Base-by-base conservation (phyloP, 2,797 vertebrate genomes). In the Gambelia wislizenii region DNA sequence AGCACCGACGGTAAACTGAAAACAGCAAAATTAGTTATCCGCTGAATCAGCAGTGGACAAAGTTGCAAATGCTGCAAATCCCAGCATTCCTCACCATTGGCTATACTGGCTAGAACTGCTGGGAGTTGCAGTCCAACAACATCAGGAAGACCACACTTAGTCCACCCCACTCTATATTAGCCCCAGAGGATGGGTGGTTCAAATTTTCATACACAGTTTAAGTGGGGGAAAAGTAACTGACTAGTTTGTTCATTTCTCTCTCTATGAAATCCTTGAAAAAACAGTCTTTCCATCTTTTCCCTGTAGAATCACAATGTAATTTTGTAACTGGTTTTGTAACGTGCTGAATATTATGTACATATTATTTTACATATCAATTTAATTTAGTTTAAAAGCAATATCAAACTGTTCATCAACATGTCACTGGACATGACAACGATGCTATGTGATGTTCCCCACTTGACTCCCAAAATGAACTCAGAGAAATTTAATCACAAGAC, bases 401-500 rank as follows among this genome's bases (percentile, higher is more conserved):
- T 67, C 5, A 79, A 70, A 39, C 70, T 20, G 25, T 87, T 16
- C 36, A 36, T 49, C 47, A 47, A 59, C 54, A 76, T 44, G 36
- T 61, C 8, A 47, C 36, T 74, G 54, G 59, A 61, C 1, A n/a
- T 59, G 61, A 82, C 42, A 74, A 52, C 33, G 44, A 33, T 76
- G 59, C 39, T 44, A 44, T 33, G 87, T 84, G 6, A 85, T 39
- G 75, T 87, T 89, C 75, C 13, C 81, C 13, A 89, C 42, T 54
- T 0, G 0, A 44, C 0, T 0, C 10, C 36, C 36, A 92, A 92
- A 89, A 86, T 79, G 54, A 78, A 49, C 84, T 80, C 27, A 42
- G 88, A 69, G 49, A 93, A 85, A 85, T 89, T 92, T 93, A 89
- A 90, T 92, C 94, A 91, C 89, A 84, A 92, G 84, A 59, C 78